phyloP scores from a whole-genome alignment of 2,113 vertebrate species.

The Paralichthys olivaceus region DNA sequence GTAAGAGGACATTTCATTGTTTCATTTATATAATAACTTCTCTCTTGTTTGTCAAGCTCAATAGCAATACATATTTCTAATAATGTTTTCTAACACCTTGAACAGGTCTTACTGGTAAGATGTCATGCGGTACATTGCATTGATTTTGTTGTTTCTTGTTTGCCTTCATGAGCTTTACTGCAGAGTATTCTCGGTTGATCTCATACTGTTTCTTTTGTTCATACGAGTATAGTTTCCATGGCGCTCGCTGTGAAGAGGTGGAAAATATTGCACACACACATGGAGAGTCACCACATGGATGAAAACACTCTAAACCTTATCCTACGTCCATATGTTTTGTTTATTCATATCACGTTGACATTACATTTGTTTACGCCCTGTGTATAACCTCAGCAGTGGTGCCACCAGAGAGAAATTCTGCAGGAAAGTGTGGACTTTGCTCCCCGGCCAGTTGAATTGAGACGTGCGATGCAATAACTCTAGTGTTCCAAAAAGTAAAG shows the following conservation, averaged over 20 bases:
- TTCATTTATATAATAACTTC: too few relatives aligned
- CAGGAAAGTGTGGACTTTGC: slow-evolving; percentile 32
- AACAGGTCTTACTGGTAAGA: neutral
- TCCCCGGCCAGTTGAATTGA: slow-evolving; percentile 27
- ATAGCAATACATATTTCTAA: too few relatives aligned
- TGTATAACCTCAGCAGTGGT: neutral
- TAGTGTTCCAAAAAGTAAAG: slow-evolving; percentile 26
- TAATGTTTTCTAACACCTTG: too few relatives aligned
- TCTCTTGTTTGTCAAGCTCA: too few relatives aligned
- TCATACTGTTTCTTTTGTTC: neutral
- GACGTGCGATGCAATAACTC: slow-evolving; percentile 44
- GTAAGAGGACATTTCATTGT: too few relatives aligned
- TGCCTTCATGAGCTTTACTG: neutral
- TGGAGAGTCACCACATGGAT: too few relatives aligned
- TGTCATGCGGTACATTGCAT: neutral
- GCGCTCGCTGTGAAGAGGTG: neutral
- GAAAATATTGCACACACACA: neutral
- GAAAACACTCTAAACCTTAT: neutral
- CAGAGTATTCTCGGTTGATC: neutral
- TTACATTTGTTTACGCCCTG: neutral
- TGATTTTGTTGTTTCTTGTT: neutral
- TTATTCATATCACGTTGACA: neutral
- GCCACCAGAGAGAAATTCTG: neutral
- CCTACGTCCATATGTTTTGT: neutral
- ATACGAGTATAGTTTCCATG: too few relatives aligned